Conservation (phyloP, 2,888 invertebrate species). For the Cetonia aurata region DNA sequence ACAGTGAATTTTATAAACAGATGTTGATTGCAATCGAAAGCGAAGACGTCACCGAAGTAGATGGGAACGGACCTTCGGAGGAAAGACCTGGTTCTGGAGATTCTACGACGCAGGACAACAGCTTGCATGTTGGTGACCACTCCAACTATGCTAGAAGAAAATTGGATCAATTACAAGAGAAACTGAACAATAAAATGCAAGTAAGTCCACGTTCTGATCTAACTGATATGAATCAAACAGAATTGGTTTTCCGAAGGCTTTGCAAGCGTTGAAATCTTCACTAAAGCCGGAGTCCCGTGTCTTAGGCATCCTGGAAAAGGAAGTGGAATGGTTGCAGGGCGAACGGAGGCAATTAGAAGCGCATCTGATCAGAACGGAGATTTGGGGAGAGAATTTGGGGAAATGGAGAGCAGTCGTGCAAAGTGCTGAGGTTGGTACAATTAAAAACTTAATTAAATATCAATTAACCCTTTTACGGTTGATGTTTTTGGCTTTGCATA, state of each 20-base stretch:
- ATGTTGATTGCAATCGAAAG: constrained; percentile 76
- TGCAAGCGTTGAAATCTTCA: constrained; percentile 85
- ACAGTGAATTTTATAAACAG: constrained; percentile 86
- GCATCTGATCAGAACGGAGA: constrained; percentile 86
- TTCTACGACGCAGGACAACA: constrained; percentile 67
- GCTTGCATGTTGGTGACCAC: constrained; percentile 81
- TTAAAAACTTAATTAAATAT: background rate
- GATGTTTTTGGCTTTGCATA: background rate
- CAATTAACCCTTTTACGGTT: too few relatives aligned
- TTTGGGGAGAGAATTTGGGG: constrained; percentile 92
- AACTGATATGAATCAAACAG: too few relatives aligned
- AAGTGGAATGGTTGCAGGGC: constrained; percentile 85
- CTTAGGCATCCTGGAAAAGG: constrained; percentile 81
- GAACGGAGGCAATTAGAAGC: constrained; percentile 86
- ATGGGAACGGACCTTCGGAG: constrained; percentile 67
- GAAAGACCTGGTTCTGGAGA: constrained; percentile 72
- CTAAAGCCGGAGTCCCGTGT: constrained; percentile 88
- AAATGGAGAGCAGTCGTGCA: constrained; percentile 89
- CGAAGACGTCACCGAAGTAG: constrained; percentile 65
- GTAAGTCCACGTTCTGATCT: constrained; percentile 58
- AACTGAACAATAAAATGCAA: constrained; percentile 85
- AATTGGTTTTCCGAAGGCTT: constrained; percentile 68
- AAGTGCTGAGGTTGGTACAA: constrained; percentile 78
- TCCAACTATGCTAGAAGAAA: constrained; percentile 86
- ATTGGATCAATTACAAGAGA: constrained; percentile 85